Base-by-base conservation (phyloP, 92 coral and sea anemone genomes). In the Palythoa heliodiscus region DNA sequence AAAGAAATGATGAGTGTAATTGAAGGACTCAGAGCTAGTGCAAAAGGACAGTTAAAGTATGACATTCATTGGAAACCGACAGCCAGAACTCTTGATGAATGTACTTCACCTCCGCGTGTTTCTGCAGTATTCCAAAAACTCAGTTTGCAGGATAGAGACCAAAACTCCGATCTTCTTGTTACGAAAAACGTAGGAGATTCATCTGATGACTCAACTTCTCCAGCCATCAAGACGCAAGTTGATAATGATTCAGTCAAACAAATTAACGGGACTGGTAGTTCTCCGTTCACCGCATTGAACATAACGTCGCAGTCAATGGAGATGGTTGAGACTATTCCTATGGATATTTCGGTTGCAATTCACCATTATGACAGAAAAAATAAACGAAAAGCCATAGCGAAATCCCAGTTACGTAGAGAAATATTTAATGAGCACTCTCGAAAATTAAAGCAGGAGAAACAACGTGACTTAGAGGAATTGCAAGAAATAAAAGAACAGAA, bases 11-110 rank as follows among this genome's bases (percentile, higher is more conserved):
- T 85, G 67, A 76, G 75, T 83, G 92, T 93, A 8, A 72, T 87
- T 7, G 76, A 88, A 19, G 93, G 89, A 24, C 85, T 96, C 58
- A 78, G 82, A 48, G 89, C 85, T 13, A 84, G 92, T 76, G 70
- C 95, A 8, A 97, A 97, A 87, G 95, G 95, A 8, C 87, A 84
- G 55, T 84, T 97, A 23, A 68, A 13, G 11, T 97, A 97, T 66
- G 95, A 94, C 88, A 8, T 16, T 50, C n/a, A 83, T n/a, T 89
- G 93, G 95, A 82, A 78, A 74, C 89, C 95, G 4, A 92, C 93
- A 5, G 39, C 16, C 4, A 80, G 88, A 71, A 48, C 87, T 25
- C 72, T 93, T 20, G 90, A 92, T 17, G 83, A 89, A 37, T 91
- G 91, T 40, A 79, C 93, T 4, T 83, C 74, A 16, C 91, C 97